Evolutionary conservation across 2,888 invertebrate genomes (phyloP), one percentile per base, ranked within the genome.

Genomic region (Asteroscopus sphinx): DNA sequence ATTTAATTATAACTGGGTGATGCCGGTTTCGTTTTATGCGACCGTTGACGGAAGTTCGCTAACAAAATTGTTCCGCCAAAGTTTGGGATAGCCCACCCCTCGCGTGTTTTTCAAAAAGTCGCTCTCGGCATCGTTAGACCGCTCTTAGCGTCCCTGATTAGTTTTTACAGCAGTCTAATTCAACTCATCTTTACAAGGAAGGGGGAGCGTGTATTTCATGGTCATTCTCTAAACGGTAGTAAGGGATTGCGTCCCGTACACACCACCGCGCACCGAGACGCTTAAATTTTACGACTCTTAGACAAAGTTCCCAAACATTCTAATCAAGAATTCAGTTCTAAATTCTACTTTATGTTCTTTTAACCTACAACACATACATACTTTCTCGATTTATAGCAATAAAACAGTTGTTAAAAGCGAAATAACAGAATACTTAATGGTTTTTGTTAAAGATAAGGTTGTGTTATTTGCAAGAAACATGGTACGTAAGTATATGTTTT

Each of bases 61-160:
- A 87, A 84, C 81, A 76, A 86, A 85, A 85, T 84, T 86, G 79
- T 82, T 76, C 76, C 69, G 67, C 62, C 61, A 74, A 83, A 84
- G 73, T 84, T 83, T 76, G 55, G 65, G 49, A 60, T 55, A 60
- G 67, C 59, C 76, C 76, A 74, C 73, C 77, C 67, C 80, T 80
- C 72, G 80, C 79, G 75, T 86, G 85, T 86, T 87, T 87, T 85
- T 85, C 88, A 85, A 86, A 88, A 88, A 87, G 78, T 86, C 84
- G 68, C 75, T 78, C 73, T 67, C 76, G 76, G 73, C 79, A 74
- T 87, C 86, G 86, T 88, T 86, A 86, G 82, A 75, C 73, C 66
- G 74, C 81, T 82, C 82, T 86, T 87, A 86, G 82, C 71, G 77
- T 77, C 75, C 72, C 81, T 89, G 86, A 92, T 89, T 90, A 85